Conservation (phyloP, 2,888 invertebrate species). For the Drosophila leonis region DNA sequence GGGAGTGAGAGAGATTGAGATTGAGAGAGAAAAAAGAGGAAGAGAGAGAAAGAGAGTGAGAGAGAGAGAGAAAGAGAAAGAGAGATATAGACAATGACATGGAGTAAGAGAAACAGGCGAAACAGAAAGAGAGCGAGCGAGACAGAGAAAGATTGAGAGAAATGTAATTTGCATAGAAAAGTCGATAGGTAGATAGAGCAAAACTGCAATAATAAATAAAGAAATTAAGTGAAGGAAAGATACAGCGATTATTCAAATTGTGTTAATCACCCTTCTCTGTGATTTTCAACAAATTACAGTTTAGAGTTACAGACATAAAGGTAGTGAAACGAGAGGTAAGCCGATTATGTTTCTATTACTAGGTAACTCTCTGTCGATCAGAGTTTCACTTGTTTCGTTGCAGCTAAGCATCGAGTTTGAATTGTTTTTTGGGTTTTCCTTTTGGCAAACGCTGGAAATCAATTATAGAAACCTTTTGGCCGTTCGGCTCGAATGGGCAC, state of each 20-base stretch:
- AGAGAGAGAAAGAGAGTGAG: neutral
- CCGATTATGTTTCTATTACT: neutral
- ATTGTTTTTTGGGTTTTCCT: constrained; percentile 44
- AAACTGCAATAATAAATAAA: too few species aligned
- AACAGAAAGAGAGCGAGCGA: neutral
- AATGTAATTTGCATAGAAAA: too few species aligned
- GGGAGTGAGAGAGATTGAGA: neutral
- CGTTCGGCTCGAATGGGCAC: constrained; percentile 73
- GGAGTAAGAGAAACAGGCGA: too few species aligned
- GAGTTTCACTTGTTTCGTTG: neutral
- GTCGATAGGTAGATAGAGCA: too few species aligned
- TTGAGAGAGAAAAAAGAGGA: neutral
- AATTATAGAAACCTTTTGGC: constrained; percentile 77
- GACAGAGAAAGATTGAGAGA: neutral
- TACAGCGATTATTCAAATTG: neutral
- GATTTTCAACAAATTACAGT: neutral
- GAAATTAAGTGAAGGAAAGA: too few species aligned
- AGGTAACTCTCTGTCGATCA: constrained; percentile 12
- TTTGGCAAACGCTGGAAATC: constrained; percentile 74
- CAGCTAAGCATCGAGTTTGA: constrained; percentile 13
- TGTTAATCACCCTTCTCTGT: neutral
- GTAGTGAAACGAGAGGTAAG: neutral
- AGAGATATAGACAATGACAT: too few species aligned
- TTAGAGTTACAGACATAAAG: neutral
- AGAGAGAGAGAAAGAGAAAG: neutral